Base-by-base conservation (phyloP, 2,797 vertebrate genomes). In the Hydrolagus colliei region DNA sequence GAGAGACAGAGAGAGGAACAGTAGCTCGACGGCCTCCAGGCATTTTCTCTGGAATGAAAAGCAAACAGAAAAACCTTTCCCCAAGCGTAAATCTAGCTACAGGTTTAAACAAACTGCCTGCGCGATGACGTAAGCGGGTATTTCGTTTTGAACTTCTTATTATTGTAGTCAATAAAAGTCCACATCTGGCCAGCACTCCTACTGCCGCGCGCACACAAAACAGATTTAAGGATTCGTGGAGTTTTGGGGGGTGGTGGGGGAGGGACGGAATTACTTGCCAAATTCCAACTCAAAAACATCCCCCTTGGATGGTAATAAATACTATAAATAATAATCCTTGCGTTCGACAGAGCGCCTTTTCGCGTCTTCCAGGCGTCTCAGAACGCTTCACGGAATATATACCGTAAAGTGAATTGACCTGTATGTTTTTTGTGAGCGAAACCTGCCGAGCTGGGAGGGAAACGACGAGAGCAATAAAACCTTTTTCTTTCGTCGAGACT, bases 11-110 rank as follows among this genome's bases (percentile, higher is more conserved):
- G 41, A 6, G 6, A 59, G 20, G 11, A 18, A 61, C 52, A 59
- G 52, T 20, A 77, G 52, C 18, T 52, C 59, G 9, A 20, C 52
- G 18, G 52, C 52, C 75, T 20, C 32, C 41, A 41, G 32, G 18
- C 61, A 52, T 35, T 74, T 74, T 74, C 59, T 77, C 11, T 61
- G 75, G 75, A n/a, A 77, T 77, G 41, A 77, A 20, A 77, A 76
- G 59, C 59, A 59, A n/a, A 61, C 75, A 77, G 41, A 11, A n/a
- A 27, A 77, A 61, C 18, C 52, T 61, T 77, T 52, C 75, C 61
- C 18, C 41, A 6, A 77, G 9, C 52, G 11, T 77, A 77, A 77
- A 77, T 77, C 75, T 20, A 61, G 52, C 20, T 77, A 18, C 14
- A 20, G 4, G 18, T 61, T 77, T 61, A 77, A 77, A 61, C 10